Evolutionary conservation across 2,113 vertebrate species (phyloP), one percentile per base, ranked within the genome.

Genomic region (Petrocephalus zakoni): DNA sequence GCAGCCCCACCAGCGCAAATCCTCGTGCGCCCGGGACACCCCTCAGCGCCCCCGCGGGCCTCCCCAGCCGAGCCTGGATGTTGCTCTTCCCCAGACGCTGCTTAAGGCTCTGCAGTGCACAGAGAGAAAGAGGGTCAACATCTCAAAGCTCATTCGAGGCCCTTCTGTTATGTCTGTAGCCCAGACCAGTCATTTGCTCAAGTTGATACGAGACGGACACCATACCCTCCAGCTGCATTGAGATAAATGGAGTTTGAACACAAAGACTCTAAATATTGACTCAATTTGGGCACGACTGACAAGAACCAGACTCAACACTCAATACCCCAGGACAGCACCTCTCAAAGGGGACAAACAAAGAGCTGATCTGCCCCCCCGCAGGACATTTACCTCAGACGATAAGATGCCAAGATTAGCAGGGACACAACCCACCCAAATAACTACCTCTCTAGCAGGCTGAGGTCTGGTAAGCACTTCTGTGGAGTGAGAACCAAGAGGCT

Each of bases 61-160:
- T 94, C 89, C 97, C 97, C 10, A 98, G 93, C 11, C 98, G 95
- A 0, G 97, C 95, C 94, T 97, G 97, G 89, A 97, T 96, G 92
- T 95, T 97, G 89, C 95, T 95, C 91, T 96, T 96, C 21, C 96
- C 96, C 64, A 97, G 95, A 85, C 96, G 95, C 58, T 97, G 96
- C 86, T 97, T 97, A 90, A 97, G 93, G 93, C 95, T 97, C 97
- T 97, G 95, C 92, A 34, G n/a, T 6, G 49, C 6, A 78, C 6
- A 46, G 75, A 83, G 29, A 5, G 42, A 52, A 37, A 87, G 58
- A 61, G 15, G 17, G 17, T 56, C 2, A 19, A 42, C 72, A 2
- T 42, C 72, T 78, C 72, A 78, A 19, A 78, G 15, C 29, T 78
- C 6, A 42, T 42, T 17, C n/a, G 3, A 68, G 61, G 34, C 34